Evolutionary conservation across 1,140 invertebrate species (phyloP), one percentile per base, ranked within the genome.

Genomic region (Achatina immaculata): DNA sequence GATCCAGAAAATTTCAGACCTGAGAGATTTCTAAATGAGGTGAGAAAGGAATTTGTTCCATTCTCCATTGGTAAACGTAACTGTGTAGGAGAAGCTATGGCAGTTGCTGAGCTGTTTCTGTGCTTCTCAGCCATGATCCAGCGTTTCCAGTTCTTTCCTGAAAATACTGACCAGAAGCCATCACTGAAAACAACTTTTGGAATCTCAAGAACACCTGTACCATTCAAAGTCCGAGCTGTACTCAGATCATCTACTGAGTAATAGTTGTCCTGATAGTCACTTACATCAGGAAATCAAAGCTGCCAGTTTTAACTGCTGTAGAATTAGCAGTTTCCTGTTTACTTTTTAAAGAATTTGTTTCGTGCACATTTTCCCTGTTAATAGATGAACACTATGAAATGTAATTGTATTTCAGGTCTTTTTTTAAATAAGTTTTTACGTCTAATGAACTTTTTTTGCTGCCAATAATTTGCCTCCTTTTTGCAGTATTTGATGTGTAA

Each of bases 1-100:
- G 93, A 95, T 88, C 94, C 95, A 0, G 91, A 94, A 62, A 91
- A 92, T 38, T 95, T 95, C 84, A 90, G 93, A 0, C 95, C 95
- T 0, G 94, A 95, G 83, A 90, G 95, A 76, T 92, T 91, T 85
- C 77, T 92, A 16, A 85, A 86, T 65, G 48, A 84, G 38, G 40
- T 34, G 9, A 31, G n/a, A 19, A 58, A 76, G 24, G 81, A 82
- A 51, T 74, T 79, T 34, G 51, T 82, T 40, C 81, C 81, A 14
- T 82, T 82, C 43, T 45, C 68, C 9, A 21, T 74, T 14, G 81
- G 81, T 73, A 71, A n/a, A 9, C 11, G 62, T 9, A 66, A 28
- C 11, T 66, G 62, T 31, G 11, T 66, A 31, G 62, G 62, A 28
- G 62, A 66, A 31, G 9, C 62, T 66, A 19, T 66, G 11, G 62